Percentiles rank a stretch among this genome's conserved stretches.
These are phyloP conservation scores for Melospiza georgiana DNA, from an alignment of 2,113 vertebrate species.

Conservation along the genomic window DNA sequence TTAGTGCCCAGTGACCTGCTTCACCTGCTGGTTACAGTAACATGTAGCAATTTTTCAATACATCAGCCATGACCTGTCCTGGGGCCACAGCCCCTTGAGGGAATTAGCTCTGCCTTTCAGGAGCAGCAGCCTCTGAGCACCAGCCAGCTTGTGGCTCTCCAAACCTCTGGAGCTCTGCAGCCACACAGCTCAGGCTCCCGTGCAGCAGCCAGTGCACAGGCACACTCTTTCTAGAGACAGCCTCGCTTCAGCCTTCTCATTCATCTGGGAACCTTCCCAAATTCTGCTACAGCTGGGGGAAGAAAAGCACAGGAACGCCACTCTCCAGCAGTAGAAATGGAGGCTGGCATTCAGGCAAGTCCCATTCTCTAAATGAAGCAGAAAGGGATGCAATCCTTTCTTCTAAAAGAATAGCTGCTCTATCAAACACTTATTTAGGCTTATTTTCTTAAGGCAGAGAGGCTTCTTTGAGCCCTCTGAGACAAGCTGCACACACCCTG, in stretches of 20 bases:
- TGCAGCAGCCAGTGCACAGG: background rate
- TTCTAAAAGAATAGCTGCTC: background rate
- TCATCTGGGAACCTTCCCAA: background rate
- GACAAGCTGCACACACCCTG: background rate
- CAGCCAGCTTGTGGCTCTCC: background rate
- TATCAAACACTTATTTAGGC: background rate
- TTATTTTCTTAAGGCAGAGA: background rate
- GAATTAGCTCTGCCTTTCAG: background rate
- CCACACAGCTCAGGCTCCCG: accelerated
- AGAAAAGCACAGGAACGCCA: background rate
- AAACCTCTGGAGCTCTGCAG: background rate
- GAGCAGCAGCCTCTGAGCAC: accelerated
- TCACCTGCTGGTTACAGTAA: background rate
- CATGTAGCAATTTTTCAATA: accelerated
- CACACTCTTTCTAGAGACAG: background rate
- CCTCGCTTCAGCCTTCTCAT: background rate
- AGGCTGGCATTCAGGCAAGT: background rate
- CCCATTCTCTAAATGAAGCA: background rate
- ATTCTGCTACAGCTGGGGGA: background rate
- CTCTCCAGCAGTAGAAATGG: background rate
- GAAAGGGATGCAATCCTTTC: background rate
- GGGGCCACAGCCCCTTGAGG: background rate
- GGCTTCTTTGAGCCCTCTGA: background rate
- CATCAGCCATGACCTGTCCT: background rate
- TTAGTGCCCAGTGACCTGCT: background rate